Evolutionary conservation across 2,888 invertebrate genomes (phyloP).

Genomic region (Pinctada fucata): DNA sequence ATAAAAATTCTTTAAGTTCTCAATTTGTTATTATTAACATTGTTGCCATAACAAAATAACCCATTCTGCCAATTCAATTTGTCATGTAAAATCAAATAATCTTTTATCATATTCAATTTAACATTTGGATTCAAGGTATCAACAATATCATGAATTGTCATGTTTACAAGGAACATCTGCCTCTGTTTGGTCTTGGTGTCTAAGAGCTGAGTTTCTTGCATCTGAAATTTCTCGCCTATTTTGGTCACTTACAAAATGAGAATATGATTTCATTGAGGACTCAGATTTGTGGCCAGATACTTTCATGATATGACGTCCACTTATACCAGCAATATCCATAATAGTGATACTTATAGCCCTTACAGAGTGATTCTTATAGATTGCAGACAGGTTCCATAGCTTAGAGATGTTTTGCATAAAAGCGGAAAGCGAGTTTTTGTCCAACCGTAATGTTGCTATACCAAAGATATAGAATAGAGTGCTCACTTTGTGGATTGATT

Average conservation of each 20-base stretch:
- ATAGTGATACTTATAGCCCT: constrained; percentile 7
- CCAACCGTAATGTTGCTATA: too few relatives aligned
- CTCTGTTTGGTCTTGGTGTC: constrained; percentile 2
- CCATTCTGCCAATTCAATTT: not conserved
- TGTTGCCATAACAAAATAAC: not conserved
- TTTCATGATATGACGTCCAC: not conserved
- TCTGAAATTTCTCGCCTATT: constrained; percentile 18
- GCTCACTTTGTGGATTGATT: too few relatives aligned
- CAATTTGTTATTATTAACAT: not conserved
- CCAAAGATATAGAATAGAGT: too few relatives aligned
- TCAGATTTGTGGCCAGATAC: constrained; percentile 12
- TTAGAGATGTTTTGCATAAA: constrained; percentile 9
- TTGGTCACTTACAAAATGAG: constrained; percentile 3
- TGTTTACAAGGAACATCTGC: too few relatives aligned
- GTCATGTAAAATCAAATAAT: not conserved
- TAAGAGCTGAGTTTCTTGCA: not conserved
- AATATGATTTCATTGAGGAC: constrained; percentile 3
- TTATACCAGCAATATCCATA: not conserved
- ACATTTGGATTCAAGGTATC: not conserved
- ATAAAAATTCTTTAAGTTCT: not conserved
- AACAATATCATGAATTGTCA: not conserved
- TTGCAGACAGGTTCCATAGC: not conserved
- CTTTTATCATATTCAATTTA: not conserved
- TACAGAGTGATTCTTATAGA: constrained; percentile 5
- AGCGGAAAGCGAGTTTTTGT: not conserved